Evolutionary conservation across 2,888 invertebrate species (phyloP), one percentile per base, ranked within the genome.

Genomic region (Lordiphosa andalusiaca): DNA sequence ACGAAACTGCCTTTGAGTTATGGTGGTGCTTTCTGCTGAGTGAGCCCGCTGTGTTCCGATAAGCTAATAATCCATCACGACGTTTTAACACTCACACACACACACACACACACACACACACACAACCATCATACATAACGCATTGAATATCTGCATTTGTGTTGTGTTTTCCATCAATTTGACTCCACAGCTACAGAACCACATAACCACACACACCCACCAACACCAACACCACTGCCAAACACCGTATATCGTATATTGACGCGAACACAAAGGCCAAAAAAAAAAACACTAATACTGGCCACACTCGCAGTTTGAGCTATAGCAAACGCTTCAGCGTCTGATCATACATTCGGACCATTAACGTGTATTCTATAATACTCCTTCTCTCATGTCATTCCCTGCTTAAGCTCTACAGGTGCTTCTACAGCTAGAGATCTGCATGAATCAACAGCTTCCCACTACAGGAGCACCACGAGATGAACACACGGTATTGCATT

Each of bases 21-120:
- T 87, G 87, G 87, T 86, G 87, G 87, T 87, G 87, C 87, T 87
- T 87, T 87, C 87, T 87, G 85, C 87, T 81, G 86, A 87, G 87
- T 67, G 71, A 72, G 74, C 78, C 82, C 68, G 66, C 63, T 70
- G 63, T 69, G 72, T 72, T 77, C 63, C 61, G 55, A 72, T 66
- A 58, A 69, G 69, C 62, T 50, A 16, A 46, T 35, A 36, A 57
- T 58, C 72, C 57, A 57, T 58, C 55, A 71, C 42, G 51, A 63
- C 54, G 38, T 57, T 49, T 49, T 53, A 65, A 42, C 37, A 54
- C 23, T 50, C 71, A 65, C 85, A 80, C 86, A 70, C n/a, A n/a
- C n/a, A n/a, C n/a, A n/a, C n/a, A n/a, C n/a, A n/a, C n/a, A n/a
- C n/a, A n/a, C n/a, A n/a, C n/a, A 54, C 23, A 52, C 71, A 65